A percentile compares a stretch with the other conserved stretches of the same genome.
Conservation (phyloP, 2,113 vertebrate genomes). For the Anseranas semipalmata region DNA sequence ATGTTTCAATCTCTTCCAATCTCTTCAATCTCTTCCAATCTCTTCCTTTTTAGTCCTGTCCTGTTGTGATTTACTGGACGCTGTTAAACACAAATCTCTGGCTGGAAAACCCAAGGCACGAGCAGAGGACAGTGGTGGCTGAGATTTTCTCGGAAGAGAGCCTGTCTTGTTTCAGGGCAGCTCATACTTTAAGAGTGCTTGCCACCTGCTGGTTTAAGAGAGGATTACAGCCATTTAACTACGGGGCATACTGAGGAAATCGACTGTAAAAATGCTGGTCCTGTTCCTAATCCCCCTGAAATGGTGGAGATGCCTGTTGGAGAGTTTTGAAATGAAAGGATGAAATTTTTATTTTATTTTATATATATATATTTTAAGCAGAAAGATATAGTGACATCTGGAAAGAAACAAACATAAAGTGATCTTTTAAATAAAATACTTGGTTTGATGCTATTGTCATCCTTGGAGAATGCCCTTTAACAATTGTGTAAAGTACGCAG, state of each 20-base stretch:
- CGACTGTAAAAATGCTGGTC: not conserved
- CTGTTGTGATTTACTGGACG: not conserved
- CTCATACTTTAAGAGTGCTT: constrained; percentile 66
- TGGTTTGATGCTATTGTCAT: not conserved
- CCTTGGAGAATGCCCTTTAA: not conserved
- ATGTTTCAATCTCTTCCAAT: not conserved
- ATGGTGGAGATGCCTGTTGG: not conserved
- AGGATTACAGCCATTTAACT: constrained; percentile 30
- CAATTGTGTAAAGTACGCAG: not conserved
- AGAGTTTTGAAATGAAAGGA: not conserved
- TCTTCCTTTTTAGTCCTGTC: not conserved
- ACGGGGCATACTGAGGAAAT: not conserved
- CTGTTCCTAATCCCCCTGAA: not conserved
- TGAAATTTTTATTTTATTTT: not conserved
- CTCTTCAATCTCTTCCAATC: not conserved
- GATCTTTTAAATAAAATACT: not conserved
- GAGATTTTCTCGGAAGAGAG: not conserved
- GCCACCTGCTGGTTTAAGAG: constrained; percentile 61
- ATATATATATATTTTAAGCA: not conserved
- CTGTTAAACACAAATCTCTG: not conserved
- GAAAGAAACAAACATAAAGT: not conserved
- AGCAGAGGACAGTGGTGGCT: not conserved
- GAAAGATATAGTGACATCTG: not conserved
- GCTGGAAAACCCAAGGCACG: not conserved
- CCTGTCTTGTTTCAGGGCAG: not conserved